These are phyloP conservation scores for Amphiprion ocellaris DNA, from an alignment of 2,113 vertebrate species.

Conservation along the genomic window DNA sequence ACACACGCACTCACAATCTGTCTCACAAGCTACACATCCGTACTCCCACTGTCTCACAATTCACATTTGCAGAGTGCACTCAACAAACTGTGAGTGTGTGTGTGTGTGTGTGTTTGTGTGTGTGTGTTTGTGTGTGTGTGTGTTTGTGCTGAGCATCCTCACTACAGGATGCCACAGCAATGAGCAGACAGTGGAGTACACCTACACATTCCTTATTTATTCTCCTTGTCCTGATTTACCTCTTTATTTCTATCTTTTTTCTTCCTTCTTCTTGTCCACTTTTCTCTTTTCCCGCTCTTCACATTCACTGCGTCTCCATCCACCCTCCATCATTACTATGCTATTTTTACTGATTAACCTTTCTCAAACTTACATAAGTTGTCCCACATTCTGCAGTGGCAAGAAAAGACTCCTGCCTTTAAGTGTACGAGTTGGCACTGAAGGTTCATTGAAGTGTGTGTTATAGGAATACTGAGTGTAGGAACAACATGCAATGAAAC, in stretches of 20 bases:
- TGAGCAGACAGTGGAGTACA: slow-evolving; percentile 64
- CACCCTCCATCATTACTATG: slow-evolving; percentile 7
- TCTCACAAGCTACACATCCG: slow-evolving; percentile 46
- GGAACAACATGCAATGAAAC: not conserved
- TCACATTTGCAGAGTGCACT: slow-evolving; percentile 51
- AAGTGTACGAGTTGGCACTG: not conserved
- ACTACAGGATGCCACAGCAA: slow-evolving; percentile 53
- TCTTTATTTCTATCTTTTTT: slow-evolving; percentile 29
- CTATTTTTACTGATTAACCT: slow-evolving; percentile 20
- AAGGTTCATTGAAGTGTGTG: not conserved
- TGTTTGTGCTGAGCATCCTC: slow-evolving; percentile 48
- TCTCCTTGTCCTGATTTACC: slow-evolving; percentile 42
- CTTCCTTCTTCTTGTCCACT: no score
- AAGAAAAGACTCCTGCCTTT: slow-evolving; percentile 4
- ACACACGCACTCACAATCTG: slow-evolving; percentile 37
- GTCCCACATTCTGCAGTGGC: slow-evolving; percentile 25
- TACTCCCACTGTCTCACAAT: slow-evolving; percentile 67
- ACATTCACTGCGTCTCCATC: slow-evolving; percentile 13
- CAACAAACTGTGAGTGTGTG: slow-evolving; percentile 44
- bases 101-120: slow-evolving; percentile 27
- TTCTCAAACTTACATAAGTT: slow-evolving; percentile 11
- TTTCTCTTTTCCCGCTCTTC: slow-evolving; percentile 15
- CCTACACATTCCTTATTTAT: slow-evolving; percentile 69
- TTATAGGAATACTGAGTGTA: not conserved
- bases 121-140: slow-evolving; percentile 32